phyloP scores from a whole-genome alignment of 2,888 invertebrate species.

The Nomada goodeniana region DNA sequence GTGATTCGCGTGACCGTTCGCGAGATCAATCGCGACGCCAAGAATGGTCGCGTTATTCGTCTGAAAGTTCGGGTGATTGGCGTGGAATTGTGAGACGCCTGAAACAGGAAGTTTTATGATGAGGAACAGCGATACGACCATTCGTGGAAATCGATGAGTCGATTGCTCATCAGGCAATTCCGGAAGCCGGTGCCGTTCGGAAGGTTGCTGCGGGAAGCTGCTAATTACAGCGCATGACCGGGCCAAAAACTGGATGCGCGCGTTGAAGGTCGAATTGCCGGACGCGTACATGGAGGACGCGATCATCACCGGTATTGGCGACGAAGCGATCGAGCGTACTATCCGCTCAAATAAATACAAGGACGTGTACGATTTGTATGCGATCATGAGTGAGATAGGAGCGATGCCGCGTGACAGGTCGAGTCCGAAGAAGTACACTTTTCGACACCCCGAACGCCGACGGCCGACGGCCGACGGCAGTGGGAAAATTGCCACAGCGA shows the following conservation, averaged over 20 bases:
- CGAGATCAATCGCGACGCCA: too few species aligned
- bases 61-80: too few species aligned
- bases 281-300: not conserved
- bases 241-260: not conserved
- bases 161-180: not conserved
- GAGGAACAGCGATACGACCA: slow-evolving; percentile 1
- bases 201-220: not conserved
- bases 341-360: not conserved
- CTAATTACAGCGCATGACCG: not conserved
- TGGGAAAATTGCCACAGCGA: not conserved
- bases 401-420: not conserved
- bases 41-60: too few species aligned
- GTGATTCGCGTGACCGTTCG: too few species aligned
- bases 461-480: too few species aligned
- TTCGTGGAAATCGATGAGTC: not conserved
- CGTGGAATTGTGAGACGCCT: too few species aligned
- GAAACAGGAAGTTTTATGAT: not conserved
- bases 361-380: not conserved
- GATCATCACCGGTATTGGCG: not conserved
- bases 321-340: not conserved
- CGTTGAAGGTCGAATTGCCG: not conserved
- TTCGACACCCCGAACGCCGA: not conserved
- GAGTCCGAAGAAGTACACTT: not conserved
- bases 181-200: slow-evolving; percentile 6
- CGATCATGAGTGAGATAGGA: not conserved